Base-by-base conservation (phyloP, 1,140 invertebrate species). In the Polyergus mexicanus region DNA sequence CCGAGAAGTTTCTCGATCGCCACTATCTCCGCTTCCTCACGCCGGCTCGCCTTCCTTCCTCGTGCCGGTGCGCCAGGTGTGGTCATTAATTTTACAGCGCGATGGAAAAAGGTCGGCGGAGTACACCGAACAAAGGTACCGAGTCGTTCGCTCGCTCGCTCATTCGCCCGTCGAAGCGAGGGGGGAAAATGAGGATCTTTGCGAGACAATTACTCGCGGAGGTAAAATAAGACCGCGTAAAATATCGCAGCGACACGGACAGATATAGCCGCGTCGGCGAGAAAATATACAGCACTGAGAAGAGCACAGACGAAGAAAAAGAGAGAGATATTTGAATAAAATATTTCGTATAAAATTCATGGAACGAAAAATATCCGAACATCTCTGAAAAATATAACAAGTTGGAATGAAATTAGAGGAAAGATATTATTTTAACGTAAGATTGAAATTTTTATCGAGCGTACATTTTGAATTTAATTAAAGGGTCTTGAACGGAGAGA, bases 1-100 rank as follows among this genome's bases (percentile, higher is more conserved):
- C 16, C 47, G 47, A 51, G 38, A 41, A 3, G 47, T 51, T 51
- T 16, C 13, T 16, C 47, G 47, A 16, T 62, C 25, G 22, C 51
- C 25, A 38, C 60, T 35, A 65, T 44, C 63, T 78, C 41, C 74
- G 51, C 63, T 68, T 78, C 63, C 84, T 68, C 16, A 19, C 41
- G 41, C 7, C 41, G 32, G 38, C 32, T 44, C 81, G 38, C 35
- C 72, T 58, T 75, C 69, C 56, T 62, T 58, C 11, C 38, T 54
- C 22, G 25, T 69, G 47, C 32, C 71, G 22, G 78, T 62, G 78
- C 60, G 88, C 78, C 88, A 89, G 88, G 88, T 89, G 88, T 89
- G 88, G 88, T 84, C 88, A 89, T 89, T 89, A 89, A 89, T 89
- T 89, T 84, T 85, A 54, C 88, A 80, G 88, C 68, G 74, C 28